Evolutionary conservation across 1,140 invertebrate species (phyloP).

Genomic region (Drosophila tropicalis): DNA sequence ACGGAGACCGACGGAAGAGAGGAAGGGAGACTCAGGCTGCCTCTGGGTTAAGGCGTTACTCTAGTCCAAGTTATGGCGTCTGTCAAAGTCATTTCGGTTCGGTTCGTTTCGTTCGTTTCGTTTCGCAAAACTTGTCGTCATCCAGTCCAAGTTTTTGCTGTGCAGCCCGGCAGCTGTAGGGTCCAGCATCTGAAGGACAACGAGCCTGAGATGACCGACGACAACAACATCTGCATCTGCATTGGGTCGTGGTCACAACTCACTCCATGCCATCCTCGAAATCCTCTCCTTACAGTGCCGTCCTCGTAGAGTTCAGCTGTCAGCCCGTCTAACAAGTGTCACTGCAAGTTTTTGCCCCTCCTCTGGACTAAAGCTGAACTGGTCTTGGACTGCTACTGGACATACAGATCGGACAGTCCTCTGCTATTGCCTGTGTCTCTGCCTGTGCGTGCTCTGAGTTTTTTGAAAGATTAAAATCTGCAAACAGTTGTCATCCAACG

Average conservation of each 20-base stretch:
- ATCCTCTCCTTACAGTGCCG: conserved; percentile 14
- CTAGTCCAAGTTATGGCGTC: conserved; percentile 77
- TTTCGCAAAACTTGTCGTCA: conserved; percentile 68
- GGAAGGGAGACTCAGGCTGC: conserved; percentile 40
- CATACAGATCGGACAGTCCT: conserved; percentile 40
- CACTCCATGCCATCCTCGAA: conserved; percentile 24
- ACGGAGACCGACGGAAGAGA: conserved; percentile 14
- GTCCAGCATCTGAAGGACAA: conserved; percentile 69
- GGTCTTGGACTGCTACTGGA: conserved; percentile 55
- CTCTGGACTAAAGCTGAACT: conserved; percentile 35
- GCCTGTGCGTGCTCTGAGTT: conserved; percentile 51
- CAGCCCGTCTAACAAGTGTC: conserved; percentile 79
- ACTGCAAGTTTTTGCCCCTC: conserved; percentile 65
- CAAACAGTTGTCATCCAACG: conserved; percentile 79
- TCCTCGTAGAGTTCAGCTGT: conserved; percentile 67
- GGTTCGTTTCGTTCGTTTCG: conserved; percentile 42
- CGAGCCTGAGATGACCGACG: conserved; percentile 53
- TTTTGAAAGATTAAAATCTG: conserved; percentile 82
- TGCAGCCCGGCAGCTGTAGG: conserved; percentile 28
- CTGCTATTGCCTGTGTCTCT: conserved; percentile 12
- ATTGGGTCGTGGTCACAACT: conserved; percentile 57
- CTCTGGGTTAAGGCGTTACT: conserved; percentile 78
- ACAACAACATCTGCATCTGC: conserved; percentile 61
- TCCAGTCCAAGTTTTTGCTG: conserved; percentile 52
- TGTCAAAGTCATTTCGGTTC: conserved; percentile 74